Evolutionary conservation across 2,797 vertebrate species (phyloP).

Genomic region (Gouania willdenowi): DNA sequence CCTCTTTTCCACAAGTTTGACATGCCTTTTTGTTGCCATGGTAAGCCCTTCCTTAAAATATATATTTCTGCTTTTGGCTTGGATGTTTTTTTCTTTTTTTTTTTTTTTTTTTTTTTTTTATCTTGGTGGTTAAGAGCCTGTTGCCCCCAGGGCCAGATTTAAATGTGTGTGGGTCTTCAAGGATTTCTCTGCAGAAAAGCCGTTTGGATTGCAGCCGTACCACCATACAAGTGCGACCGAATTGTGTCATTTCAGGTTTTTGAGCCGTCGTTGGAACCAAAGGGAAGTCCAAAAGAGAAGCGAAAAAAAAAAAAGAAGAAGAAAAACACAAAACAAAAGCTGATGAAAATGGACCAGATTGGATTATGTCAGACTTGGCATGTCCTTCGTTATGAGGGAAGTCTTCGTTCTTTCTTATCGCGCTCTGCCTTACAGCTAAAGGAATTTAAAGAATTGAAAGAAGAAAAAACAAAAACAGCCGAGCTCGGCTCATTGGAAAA

Average conservation of each 20-base stretch:
- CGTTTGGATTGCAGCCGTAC: constrained; percentile 76
- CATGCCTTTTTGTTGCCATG: constrained; percentile 79
- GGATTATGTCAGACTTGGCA: constrained; percentile 84
- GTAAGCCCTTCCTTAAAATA: constrained; percentile 78
- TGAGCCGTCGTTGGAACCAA: constrained; percentile 76
- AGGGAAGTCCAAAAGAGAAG: constrained; percentile 81
- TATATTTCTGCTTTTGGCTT: constrained; percentile 79
- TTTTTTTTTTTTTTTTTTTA: no score
- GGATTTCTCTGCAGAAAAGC: constrained; percentile 81
- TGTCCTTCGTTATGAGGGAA: constrained; percentile 74
- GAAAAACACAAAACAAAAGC: constrained; percentile 79
- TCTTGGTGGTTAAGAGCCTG: constrained; percentile 78
- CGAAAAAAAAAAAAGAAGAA: constrained; percentile 80
- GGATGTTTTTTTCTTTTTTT: constrained; percentile 72
- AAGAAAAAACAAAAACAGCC: constrained; percentile 42
- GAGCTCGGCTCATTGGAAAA: constrained; percentile 65
- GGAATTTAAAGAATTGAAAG: constrained; percentile 40
- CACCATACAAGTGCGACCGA: constrained; percentile 80
- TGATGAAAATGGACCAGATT: constrained; percentile 81
- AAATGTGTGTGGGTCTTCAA: constrained; percentile 86
- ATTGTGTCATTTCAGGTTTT: constrained; percentile 85
- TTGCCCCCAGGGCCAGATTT: constrained; percentile 82
- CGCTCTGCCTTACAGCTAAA: constrained; percentile 79
- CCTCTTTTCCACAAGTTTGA: constrained; percentile 77
- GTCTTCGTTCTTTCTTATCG: constrained; percentile 79